A percentile compares a stretch with the other conserved stretches of the same genome.
These are phyloP conservation scores for Halocynthia roretzi DNA, from an alignment of 23 tunicate genomes.

Conservation along the genomic window DNA sequence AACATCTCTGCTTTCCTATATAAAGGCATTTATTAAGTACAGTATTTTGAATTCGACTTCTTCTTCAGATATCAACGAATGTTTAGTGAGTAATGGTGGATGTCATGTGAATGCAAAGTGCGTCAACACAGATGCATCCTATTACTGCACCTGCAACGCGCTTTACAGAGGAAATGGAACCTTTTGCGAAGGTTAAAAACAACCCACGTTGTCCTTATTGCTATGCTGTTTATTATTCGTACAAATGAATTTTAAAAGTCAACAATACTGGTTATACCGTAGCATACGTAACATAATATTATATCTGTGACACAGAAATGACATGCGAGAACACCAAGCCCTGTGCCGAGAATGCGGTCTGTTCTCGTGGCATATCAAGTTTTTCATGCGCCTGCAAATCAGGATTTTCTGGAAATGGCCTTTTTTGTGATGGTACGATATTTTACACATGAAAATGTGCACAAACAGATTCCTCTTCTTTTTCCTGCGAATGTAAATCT, in stretches of 20 bases:
- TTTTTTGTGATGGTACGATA: slow-evolving; percentile 1
- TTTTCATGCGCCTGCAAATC: neutral
- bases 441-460: too few relatives aligned
- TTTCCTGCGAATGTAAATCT: too few relatives aligned
- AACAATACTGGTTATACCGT: too few relatives aligned
- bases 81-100: neutral
- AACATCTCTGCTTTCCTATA: too few relatives aligned
- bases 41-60: too few relatives aligned
- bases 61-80: slow-evolving; percentile 17
- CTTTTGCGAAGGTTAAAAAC: slow-evolving; percentile 4
- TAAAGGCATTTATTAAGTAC: too few relatives aligned
- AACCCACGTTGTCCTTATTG: neutral
- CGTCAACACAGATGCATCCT: slow-evolving; percentile 10
- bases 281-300: neutral
- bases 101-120: slow-evolving; percentile 18
- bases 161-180: neutral
- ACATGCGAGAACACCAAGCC: slow-evolving; percentile 16
- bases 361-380: neutral
- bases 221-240: neutral
- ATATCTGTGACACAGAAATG: neutral
- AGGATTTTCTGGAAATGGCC: slow-evolving; percentile 14
- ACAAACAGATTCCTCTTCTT: too few relatives aligned
- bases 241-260: too few relatives aligned
- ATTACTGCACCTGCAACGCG: neutral
- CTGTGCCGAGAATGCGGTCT: neutral